Conservation (phyloP, 2,113 vertebrate species). For the Cyphomyrus plagiostoma region DNA sequence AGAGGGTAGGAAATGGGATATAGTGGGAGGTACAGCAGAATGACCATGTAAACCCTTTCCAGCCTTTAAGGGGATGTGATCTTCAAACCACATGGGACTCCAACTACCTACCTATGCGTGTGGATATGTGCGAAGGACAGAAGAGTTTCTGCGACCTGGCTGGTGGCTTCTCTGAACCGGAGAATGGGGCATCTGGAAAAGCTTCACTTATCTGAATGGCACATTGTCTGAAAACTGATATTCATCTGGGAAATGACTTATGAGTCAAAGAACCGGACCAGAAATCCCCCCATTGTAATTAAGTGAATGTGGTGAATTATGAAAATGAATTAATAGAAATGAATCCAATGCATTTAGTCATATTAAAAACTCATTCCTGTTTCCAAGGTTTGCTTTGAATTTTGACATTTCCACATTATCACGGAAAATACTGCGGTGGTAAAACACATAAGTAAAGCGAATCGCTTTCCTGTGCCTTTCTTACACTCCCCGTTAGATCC, state of each 20-base stretch:
- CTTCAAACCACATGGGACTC: background rate
- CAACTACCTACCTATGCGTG: background rate
- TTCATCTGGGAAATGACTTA: background rate
- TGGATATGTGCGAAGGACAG: background rate
- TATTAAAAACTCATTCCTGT: background rate
- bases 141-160: background rate
- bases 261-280: background rate
- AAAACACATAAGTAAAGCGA: background rate
- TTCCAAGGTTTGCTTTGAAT: background rate
- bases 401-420: background rate
- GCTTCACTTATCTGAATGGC: background rate
- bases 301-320: background rate
- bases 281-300: background rate
- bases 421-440: background rate
- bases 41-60: background rate
- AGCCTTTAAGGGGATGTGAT: background rate
- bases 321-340: background rate
- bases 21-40: background rate
- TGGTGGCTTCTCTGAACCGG: background rate
- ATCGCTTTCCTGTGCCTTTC: background rate
- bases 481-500: conserved; percentile 34
- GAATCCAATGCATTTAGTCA: background rate
- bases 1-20: background rate
- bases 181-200: background rate
- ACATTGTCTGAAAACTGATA: background rate